phyloP scores from a whole-genome alignment of 2,113 vertebrate genomes.

The Ciconia stormi region DNA sequence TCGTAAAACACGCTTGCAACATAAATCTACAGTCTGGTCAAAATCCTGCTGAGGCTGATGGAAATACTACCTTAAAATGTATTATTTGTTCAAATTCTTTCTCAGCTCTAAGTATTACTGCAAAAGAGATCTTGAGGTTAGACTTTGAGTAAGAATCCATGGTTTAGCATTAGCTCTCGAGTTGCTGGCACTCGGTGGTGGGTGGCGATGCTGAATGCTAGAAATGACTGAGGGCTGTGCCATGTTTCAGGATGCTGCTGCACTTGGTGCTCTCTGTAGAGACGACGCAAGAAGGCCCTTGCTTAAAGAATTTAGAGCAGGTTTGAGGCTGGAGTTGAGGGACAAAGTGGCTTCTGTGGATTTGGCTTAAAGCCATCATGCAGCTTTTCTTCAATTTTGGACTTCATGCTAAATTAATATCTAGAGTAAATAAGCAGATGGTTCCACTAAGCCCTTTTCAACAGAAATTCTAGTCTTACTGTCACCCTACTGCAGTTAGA shows the following conservation, averaged over 20 bases:
- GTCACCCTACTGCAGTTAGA: not conserved
- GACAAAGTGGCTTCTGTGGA: not conserved
- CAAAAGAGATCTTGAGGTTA: not conserved
- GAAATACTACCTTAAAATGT: not conserved
- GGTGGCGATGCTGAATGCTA: not conserved
- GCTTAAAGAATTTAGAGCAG: not conserved
- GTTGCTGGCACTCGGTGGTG: not conserved
- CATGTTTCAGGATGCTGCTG: not conserved
- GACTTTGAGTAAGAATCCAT: not conserved
- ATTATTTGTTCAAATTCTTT: not conserved
- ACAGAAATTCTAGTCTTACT: not conserved
- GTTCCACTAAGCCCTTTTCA: not conserved
- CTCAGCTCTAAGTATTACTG: too few relatives aligned
- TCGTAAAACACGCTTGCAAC: not conserved
- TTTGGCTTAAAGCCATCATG: not conserved
- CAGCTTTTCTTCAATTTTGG: not conserved
- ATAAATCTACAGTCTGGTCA: not conserved
- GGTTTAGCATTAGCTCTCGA: not conserved
- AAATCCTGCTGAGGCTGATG: not conserved
- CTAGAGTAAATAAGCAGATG: conserved; percentile 14
- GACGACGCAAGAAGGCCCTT: not conserved
- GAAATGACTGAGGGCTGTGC: not conserved
- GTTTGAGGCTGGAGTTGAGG: not conserved
- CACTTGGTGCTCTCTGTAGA: not conserved
- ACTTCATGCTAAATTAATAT: not conserved